These are phyloP conservation scores for Drosophila austrosaltans DNA, from an alignment of 2,888 invertebrate genomes.

Conservation along the genomic window DNA sequence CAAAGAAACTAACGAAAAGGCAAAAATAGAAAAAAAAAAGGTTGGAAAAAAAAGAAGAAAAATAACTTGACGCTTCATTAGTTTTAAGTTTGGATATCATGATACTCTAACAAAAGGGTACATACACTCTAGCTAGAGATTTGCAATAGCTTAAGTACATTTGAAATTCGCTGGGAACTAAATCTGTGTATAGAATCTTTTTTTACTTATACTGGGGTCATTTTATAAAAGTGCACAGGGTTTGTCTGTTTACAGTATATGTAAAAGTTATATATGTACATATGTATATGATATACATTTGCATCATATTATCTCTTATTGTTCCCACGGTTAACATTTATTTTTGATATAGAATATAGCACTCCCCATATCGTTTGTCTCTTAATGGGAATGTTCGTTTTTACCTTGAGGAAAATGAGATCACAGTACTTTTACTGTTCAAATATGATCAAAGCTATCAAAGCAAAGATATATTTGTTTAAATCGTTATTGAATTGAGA, in stretches of 20 bases:
- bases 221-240: background rate
- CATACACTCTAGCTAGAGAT: background rate
- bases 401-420: background rate
- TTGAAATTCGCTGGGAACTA: no score
- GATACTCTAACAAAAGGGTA: conserved; percentile 18
- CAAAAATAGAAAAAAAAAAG: conserved; percentile 49
- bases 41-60: conserved; percentile 23
- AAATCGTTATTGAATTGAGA: no score
- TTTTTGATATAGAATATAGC: background rate
- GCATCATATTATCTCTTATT: background rate
- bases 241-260: background rate
- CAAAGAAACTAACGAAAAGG: conserved; percentile 35
- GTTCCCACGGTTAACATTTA: conserved; percentile 3
- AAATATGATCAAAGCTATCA: no score
- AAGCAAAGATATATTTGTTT: no score
- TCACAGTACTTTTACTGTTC: no score
- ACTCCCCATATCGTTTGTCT: conserved; percentile 21
- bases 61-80: conserved; percentile 65
- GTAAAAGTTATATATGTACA: background rate
- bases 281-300: background rate
- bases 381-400: background rate
- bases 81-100: conserved; percentile 36
- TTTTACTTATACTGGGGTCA: background rate
- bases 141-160: background rate
- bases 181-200: no score